Base-by-base conservation (phyloP, 2,113 vertebrate species). In the Sebastes schlegelii region DNA sequence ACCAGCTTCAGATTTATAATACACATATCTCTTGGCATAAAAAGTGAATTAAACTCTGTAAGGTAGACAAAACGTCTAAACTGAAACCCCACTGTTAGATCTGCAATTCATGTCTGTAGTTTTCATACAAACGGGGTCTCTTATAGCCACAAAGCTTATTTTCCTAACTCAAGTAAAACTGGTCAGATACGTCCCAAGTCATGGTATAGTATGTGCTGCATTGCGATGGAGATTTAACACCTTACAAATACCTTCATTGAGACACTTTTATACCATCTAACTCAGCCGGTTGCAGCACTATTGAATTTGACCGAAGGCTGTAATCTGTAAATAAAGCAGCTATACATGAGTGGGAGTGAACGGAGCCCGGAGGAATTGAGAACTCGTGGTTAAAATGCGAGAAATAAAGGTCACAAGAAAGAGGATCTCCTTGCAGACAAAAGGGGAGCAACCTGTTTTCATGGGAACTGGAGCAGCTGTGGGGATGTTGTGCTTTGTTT, bases 401-500 rank as follows among this genome's bases (percentile, higher is more conserved):
- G 34, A 76, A 76, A 19, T 74, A 77, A 91, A 83, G 76, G 89
- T 91, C 85, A 77, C 4, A 68, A 70, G 87, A 85, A 91, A 92
- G 83, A 57, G 66, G 88, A 91, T 86, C 86, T 84, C 60, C 40
- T 67, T 0, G 0, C 34, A 54, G 43, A 88, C 74, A 86, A 77
- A 83, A 67, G 79, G 17, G 13, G n/a, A 74, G 67, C 13, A 23
- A 80, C 76, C 14, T 77, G 66, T 86, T 86, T 83, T 88, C 55
- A 79, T 81, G 86, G 85, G 89, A 92, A 91, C 62, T 58, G 48
- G 82, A 86, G 76, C 68, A 61, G 60, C 34, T 5, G 14, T 1
- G 16, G 82, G 54, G 58, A 80, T 23, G 67, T 80, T 69, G 2
- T 73, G 64, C 76, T 80, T 87, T 78, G 72, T 70, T 86, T 46